Evolutionary conservation across 2,888 invertebrate genomes (phyloP).

Genomic region (Trilocha varians): DNA sequence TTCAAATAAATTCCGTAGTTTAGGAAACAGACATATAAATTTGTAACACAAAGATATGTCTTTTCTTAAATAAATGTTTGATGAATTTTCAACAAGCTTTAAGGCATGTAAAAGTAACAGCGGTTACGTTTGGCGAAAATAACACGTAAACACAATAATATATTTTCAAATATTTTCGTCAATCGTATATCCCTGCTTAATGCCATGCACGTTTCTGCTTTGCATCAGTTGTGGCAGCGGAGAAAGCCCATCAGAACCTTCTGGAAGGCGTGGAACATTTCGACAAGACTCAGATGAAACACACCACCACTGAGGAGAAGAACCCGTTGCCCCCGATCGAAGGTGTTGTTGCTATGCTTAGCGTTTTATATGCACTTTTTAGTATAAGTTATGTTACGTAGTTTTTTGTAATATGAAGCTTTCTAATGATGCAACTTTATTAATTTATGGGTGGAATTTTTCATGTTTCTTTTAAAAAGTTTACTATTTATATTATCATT

Average conservation of each 20-base stretch:
- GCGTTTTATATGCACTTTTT: constrained; percentile 15
- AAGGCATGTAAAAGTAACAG: too few species aligned
- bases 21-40: too few species aligned
- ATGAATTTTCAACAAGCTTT: too few species aligned
- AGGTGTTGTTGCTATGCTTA: constrained; percentile 62
- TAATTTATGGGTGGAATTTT: too few species aligned
- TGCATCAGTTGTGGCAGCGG: constrained; percentile 78
- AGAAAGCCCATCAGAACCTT: constrained; percentile 81
- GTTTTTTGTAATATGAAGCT: background rate
- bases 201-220: constrained; percentile 55
- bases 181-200: constrained; percentile 21
- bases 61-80: too few species aligned
- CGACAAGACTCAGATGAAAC: constrained; percentile 82
- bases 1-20: too few species aligned
- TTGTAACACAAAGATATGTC: too few species aligned
- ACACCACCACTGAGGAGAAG: constrained; percentile 82
- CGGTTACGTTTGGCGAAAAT: too few species aligned
- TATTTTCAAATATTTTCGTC: constrained; percentile 1
- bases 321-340: constrained; percentile 81
- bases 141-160: too few species aligned
- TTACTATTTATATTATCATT: too few species aligned
- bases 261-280: constrained; percentile 82
- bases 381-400: constrained; percentile 3
- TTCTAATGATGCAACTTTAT: constrained; percentile 8
- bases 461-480: too few species aligned